Conservation (phyloP, 2,888 invertebrate species). For the Clusia tigrina region DNA sequence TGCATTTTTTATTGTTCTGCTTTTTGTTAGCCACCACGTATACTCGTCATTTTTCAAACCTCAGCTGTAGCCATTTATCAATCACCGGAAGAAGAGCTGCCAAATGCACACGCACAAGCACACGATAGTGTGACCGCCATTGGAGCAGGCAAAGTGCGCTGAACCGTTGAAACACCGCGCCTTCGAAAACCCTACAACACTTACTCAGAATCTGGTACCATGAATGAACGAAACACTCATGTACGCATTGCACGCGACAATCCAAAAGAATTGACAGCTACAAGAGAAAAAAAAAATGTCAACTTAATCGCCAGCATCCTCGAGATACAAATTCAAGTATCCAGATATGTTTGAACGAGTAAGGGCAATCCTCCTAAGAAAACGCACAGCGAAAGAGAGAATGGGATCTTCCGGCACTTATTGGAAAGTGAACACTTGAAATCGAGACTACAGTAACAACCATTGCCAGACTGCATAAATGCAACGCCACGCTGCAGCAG, state of each 20-base stretch:
- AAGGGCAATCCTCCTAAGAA: not conserved
- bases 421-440: constrained; percentile 17
- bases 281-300: constrained; percentile 14
- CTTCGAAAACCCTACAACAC: not conserved
- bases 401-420: not conserved
- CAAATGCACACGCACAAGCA: constrained; percentile 40
- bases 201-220: constrained; percentile 31
- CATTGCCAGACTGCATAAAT: constrained; percentile 24
- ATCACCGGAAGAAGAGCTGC: constrained; percentile 54
- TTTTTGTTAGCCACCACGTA: too few relatives aligned
- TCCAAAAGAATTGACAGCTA: not conserved
- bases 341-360: too few relatives aligned
- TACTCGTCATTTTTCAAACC: not conserved
- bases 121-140: constrained; percentile 12
- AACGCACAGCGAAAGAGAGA: not conserved
- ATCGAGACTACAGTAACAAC: constrained; percentile 16
- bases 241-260: constrained; percentile 6
- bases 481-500: too few relatives aligned
- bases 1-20: too few relatives aligned
- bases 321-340: constrained; percentile 9
- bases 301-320: constrained; percentile 20
- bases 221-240: constrained; percentile 42
- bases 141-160: constrained; percentile 13
- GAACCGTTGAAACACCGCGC: constrained; percentile 2
- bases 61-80: constrained; percentile 44